Evolutionary conservation across 2,888 invertebrate genomes (phyloP), one percentile per base, ranked within the genome.

Genomic region (Barypeithes pellucidus): DNA sequence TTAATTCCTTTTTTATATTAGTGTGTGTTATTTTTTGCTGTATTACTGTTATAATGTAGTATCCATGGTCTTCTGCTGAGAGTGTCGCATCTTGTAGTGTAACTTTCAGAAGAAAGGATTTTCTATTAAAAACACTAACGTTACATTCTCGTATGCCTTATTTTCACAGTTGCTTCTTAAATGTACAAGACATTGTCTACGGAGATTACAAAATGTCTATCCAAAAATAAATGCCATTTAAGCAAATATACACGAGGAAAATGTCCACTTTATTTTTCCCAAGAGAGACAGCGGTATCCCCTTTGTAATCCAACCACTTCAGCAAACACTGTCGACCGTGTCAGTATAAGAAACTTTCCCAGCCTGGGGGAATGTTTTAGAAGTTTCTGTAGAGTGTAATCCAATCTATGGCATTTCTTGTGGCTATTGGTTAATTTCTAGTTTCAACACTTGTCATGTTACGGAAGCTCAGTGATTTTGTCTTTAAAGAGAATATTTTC

Each of bases 361-460:
- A 50, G 36, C 24, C 65, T 50, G 24, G 47, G 50, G 50, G 29
- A 65, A 29, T 29, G 65, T 65, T 65, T 65, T 36, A 50, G 65
- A 65, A 65, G 36, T 65, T 65, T 50, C 47, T 50, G 65, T 50
- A 52, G 50, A 65, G 16, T 65, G 50, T 65, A 65, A 65, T 65
- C 65, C 33, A 39, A 65, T 36, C 65, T 65, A 65, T 36, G 65
- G 36, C 50, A 65, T 65, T 65, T 65, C 50, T 52, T 52, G 65
- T 29, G 65, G 63, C 50, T 65, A 65, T 18, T 65, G 65, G 52
- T 29, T 39, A 45, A 52, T 65, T 65, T 50, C 50, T 33, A 65
- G 47, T 65, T 65, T 22, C 20, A 65, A 22, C 52, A 50, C 65
- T 65, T 52, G 65, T 65, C 63, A 29, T 20, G 50, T n/a, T 29